These are phyloP conservation scores for Hirudo medicinalis DNA, from an alignment of 1,140 invertebrate species.

Conservation along the genomic window DNA sequence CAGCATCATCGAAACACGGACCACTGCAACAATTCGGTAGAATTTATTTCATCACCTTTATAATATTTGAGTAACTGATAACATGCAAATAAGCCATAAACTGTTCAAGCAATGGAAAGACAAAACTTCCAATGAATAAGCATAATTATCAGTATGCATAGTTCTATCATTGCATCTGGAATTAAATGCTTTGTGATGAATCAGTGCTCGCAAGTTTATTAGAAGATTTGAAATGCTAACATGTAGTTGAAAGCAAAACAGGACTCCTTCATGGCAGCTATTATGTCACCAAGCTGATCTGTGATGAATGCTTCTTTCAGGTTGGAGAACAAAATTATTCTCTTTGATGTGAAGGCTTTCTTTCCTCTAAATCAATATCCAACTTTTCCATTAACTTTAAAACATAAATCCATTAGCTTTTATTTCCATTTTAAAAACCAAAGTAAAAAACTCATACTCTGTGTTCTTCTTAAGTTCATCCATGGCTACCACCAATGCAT, in stretches of 20 bases:
- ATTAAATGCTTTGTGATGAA: too few species aligned
- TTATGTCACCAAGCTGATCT: constrained; percentile 38
- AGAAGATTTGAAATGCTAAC: constrained; percentile 30
- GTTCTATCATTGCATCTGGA: too few species aligned
- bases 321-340: constrained; percentile 40
- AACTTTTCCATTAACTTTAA: too few species aligned
- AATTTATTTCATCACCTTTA: too few species aligned
- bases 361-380: constrained; percentile 31
- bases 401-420: too few species aligned
- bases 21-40: neutral
- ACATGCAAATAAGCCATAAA: too few species aligned
- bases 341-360: constrained; percentile 33
- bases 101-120: too few species aligned
- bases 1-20: neutral
- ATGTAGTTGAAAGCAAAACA: constrained; percentile 40
- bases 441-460: constrained; percentile 32
- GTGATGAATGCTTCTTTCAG: constrained; percentile 38
- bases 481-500: constrained; percentile 44
- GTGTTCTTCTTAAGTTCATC: constrained; percentile 40
- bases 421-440: neutral
- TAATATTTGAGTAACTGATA: too few species aligned
- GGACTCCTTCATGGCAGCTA: constrained; percentile 34
- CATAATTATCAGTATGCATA: too few species aligned
- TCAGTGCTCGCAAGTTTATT: too few species aligned
- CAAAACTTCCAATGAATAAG: too few species aligned